Conservation (phyloP, 35 echinoderm and acorn worm species). For the Ophioderma brevispina region DNA sequence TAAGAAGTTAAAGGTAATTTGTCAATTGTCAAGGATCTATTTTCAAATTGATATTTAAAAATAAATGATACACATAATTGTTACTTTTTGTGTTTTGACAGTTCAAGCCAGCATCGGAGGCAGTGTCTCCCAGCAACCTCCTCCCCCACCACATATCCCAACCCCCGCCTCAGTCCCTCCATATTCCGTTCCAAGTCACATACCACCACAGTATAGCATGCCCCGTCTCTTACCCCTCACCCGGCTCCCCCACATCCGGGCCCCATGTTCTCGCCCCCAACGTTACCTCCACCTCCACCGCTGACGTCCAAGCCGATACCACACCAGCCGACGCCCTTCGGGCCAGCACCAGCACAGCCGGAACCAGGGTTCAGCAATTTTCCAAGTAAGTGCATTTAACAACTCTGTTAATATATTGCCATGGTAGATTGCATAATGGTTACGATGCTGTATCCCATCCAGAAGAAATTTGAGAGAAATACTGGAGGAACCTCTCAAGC, state of each 20-base stretch:
- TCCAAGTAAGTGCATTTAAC: conserved; percentile 33
- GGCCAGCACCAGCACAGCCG: conserved; percentile 11
- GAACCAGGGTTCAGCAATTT: conserved; percentile 1
- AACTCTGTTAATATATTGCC: too few species aligned
- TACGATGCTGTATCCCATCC: too few species aligned
- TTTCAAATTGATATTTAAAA: too few species aligned
- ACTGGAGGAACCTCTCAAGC: too few species aligned
- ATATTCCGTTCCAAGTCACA: background rate
- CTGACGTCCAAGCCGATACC: conserved; percentile 67
- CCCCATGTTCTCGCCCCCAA: conserved; percentile 54
- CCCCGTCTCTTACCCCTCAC: conserved; percentile 8
- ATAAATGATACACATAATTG: too few species aligned
- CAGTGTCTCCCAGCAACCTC: background rate
- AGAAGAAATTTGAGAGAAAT: too few species aligned
- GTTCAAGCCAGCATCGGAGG: conserved; percentile 37
- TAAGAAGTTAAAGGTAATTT: too few species aligned
- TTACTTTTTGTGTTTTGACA: background rate
- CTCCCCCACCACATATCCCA: background rate
- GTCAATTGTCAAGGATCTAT: too few species aligned
- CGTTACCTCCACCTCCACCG: conserved; percentile 64
- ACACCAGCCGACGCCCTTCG: background rate
- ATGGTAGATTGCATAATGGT: too few species aligned
- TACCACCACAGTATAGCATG: background rate
- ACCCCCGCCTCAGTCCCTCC: background rate
- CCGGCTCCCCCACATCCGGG: conserved; percentile 17